Percentiles rank a stretch among this genome's conserved stretches.
Evolutionary conservation across 2,888 invertebrate species (phyloP).

Genomic region (Limnephilus auricula): DNA sequence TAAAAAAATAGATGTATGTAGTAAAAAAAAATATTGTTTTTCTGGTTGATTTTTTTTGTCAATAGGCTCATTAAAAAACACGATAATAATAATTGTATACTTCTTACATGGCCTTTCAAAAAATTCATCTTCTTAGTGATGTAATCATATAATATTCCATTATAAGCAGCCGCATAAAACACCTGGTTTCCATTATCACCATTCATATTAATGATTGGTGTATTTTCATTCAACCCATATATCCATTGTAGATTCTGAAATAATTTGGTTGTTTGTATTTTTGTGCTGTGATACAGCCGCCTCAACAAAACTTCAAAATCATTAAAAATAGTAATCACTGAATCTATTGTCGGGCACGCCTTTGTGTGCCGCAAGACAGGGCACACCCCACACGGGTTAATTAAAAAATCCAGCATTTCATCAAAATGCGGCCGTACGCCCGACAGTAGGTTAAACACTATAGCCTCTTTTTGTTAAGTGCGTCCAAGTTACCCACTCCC

Average conservation of each 20-base stretch:
- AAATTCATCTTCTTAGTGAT: slow-evolving; percentile 78
- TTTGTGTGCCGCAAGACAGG: too few relatives aligned
- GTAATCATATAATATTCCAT: slow-evolving; percentile 82
- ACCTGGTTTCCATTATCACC: slow-evolving; percentile 74
- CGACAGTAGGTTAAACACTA: too few relatives aligned
- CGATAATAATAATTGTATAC: slow-evolving; percentile 54
- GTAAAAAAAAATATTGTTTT: too few relatives aligned
- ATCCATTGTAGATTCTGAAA: slow-evolving; percentile 80
- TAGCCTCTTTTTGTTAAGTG: not conserved
- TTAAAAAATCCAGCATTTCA: too few relatives aligned
- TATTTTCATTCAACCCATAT: slow-evolving; percentile 80
- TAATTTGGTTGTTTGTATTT: not conserved
- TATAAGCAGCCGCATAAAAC: slow-evolving; percentile 82
- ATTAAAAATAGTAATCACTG: not conserved
- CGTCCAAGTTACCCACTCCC: not conserved
- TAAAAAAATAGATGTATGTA: too few relatives aligned
- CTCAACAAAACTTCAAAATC: not conserved
- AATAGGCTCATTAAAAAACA: too few relatives aligned
- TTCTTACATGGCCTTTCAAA: slow-evolving; percentile 85
- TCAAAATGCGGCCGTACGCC: not conserved
- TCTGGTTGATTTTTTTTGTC: too few relatives aligned
- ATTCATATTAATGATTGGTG: slow-evolving; percentile 80
- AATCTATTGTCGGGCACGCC: too few relatives aligned
- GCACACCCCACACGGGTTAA: too few relatives aligned
- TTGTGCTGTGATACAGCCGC: not conserved